A percentile compares a stretch with the other conserved stretches of the same genome.
These are phyloP conservation scores for Metallyticus violacea DNA, from an alignment of 2,888 invertebrate species.

Conservation along the genomic window DNA sequence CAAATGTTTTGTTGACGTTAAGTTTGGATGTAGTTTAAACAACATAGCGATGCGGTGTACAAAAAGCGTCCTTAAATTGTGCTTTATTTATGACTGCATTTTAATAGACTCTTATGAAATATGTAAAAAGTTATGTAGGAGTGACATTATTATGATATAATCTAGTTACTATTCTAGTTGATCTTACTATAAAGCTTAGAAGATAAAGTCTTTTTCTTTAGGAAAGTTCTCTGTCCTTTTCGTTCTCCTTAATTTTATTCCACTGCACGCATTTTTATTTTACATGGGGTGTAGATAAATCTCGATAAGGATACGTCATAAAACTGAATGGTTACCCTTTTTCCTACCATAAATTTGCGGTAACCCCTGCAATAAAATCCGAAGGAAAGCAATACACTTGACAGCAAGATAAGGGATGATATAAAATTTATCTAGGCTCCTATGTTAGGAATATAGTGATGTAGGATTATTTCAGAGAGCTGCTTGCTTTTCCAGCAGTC, in stretches of 20 bases:
- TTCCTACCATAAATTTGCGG: not conserved
- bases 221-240: not conserved
- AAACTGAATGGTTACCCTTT: not conserved
- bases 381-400: not conserved
- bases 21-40: too few species aligned
- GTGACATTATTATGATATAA: too few species aligned
- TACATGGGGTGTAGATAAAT: not conserved
- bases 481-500: too few species aligned
- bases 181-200: not conserved
- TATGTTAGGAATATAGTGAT: not conserved
- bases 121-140: too few species aligned
- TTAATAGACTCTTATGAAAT: too few species aligned
- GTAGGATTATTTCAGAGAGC: not conserved
- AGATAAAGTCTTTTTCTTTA: not conserved
- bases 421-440: not conserved
- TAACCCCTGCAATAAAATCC: not conserved
- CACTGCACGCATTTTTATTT: not conserved
- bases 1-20: too few species aligned
- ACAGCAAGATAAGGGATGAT: not conserved
- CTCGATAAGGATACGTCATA: not conserved
- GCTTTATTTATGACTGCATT: too few species aligned
- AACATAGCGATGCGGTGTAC: too few species aligned
- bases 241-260: not conserved
- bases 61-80: too few species aligned
- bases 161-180: too few species aligned